These are phyloP conservation scores for Pyrgilauda ruficollis DNA, from an alignment of 2,113 vertebrate genomes.

Conservation along the genomic window DNA sequence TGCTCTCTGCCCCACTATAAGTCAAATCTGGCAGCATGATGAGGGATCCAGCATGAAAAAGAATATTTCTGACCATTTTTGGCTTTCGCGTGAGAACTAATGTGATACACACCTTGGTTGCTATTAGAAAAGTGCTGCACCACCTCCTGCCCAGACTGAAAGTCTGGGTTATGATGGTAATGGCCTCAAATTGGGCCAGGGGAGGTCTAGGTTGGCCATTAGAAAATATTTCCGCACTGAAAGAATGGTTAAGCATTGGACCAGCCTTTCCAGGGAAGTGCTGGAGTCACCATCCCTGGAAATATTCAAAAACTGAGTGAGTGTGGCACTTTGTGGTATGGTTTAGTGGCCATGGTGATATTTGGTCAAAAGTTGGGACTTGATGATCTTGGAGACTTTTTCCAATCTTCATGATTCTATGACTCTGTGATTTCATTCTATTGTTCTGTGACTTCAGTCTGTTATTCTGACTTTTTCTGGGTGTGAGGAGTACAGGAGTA, in stretches of 20 bases:
- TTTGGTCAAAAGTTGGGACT: neutral
- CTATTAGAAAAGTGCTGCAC: neutral
- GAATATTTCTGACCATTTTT: neutral
- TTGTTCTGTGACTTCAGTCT: neutral
- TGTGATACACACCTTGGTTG: neutral
- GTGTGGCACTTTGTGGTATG: fast-evolving
- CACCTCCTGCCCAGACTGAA: neutral
- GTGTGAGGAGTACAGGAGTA: no score
- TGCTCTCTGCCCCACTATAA: neutral
- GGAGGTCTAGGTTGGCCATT: neutral
- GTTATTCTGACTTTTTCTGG: neutral
- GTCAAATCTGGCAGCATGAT: neutral
- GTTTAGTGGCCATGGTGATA: neutral
- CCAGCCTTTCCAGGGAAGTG: neutral
- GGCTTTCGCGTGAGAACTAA: neutral
- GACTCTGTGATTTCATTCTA: neutral
- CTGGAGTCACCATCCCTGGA: neutral
- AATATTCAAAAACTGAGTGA: fast-evolving
- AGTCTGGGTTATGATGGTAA: neutral
- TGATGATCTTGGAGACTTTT: neutral
- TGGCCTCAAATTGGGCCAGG: neutral
- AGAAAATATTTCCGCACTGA: neutral
- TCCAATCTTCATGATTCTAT: neutral
- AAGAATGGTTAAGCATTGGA: neutral
- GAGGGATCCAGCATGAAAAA: neutral